phyloP scores from a whole-genome alignment of 2,797 vertebrate genomes.

The Hydrolagus colliei region DNA sequence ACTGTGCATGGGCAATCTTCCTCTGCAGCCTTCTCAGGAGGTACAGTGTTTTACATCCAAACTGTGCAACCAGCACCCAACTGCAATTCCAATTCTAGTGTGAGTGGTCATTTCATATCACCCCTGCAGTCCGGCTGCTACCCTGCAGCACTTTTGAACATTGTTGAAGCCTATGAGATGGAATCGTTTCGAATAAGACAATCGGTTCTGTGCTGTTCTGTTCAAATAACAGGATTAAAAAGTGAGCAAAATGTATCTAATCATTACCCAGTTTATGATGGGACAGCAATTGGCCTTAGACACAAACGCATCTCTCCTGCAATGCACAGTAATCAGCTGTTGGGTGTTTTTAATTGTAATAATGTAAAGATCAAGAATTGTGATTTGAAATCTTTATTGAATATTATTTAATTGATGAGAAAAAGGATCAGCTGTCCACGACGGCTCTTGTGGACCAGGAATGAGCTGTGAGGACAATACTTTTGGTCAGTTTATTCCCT shows the following conservation, averaged over 20 bases:
- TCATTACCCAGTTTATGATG: neutral
- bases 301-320: neutral
- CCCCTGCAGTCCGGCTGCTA: neutral
- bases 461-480: neutral
- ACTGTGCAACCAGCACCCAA: slow-evolving; percentile 2
- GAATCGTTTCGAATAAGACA: slow-evolving; percentile 17
- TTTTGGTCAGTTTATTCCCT: neutral
- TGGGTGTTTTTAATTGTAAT: slow-evolving; percentile 2
- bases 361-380: neutral
- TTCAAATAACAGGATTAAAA: neutral
- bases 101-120: neutral
- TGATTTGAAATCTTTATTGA: neutral
- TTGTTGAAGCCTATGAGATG: neutral
- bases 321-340: slow-evolving; percentile 24
- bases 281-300: neutral
- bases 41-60: neutral
- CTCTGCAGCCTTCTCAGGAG: slow-evolving; percentile 28
- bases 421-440: no score
- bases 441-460: no score
- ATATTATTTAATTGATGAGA: slow-evolving; percentile 5
- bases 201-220: slow-evolving; percentile 15
- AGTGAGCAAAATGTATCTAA: neutral
- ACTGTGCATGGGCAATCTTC: slow-evolving; percentile 12
- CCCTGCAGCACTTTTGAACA: neutral
- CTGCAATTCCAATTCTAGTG: slow-evolving; percentile 3